Conservation (phyloP, 92 coral and sea anemone species). For the Palythoa grandis region DNA sequence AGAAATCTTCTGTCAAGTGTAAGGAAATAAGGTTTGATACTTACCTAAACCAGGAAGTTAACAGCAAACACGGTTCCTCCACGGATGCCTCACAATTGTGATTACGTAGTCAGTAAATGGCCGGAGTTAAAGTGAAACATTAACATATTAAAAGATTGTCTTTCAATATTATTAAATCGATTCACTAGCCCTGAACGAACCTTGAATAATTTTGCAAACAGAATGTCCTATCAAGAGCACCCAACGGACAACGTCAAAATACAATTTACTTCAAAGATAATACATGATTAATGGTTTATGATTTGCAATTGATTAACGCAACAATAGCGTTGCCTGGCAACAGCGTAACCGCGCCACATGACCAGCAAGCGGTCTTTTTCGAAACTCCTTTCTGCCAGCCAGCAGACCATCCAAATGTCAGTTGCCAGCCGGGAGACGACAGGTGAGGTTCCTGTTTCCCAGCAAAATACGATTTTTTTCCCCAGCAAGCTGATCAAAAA, state of each 20-base stretch:
- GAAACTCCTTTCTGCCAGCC: slow-evolving; percentile 11
- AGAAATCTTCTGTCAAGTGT: not conserved
- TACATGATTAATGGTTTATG: too few species aligned
- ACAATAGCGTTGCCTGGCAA: not conserved
- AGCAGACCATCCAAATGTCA: not conserved
- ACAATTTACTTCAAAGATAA: too few species aligned
- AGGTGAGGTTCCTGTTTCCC: not conserved
- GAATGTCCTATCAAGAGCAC: too few species aligned
- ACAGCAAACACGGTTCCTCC: not conserved
- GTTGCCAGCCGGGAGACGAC: not conserved
- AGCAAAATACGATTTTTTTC: not conserved
- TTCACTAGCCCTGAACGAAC: too few species aligned
- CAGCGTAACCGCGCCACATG: not conserved
- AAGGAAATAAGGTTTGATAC: not conserved
- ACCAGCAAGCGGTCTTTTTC: not conserved
- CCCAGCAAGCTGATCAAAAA: not conserved
- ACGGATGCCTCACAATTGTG: not conserved
- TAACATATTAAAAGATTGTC: too few species aligned
- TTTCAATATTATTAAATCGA: too few species aligned
- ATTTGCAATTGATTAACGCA: too few species aligned
- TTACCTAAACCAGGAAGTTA: not conserved
- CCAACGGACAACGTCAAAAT: too few species aligned
- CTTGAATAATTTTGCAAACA: too few species aligned
- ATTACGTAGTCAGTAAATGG: too few species aligned
- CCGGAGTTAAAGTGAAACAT: too few species aligned